These are phyloP conservation scores for Plumapathes pennacea DNA, from an alignment of 92 coral and sea anemone species.

Conservation along the genomic window DNA sequence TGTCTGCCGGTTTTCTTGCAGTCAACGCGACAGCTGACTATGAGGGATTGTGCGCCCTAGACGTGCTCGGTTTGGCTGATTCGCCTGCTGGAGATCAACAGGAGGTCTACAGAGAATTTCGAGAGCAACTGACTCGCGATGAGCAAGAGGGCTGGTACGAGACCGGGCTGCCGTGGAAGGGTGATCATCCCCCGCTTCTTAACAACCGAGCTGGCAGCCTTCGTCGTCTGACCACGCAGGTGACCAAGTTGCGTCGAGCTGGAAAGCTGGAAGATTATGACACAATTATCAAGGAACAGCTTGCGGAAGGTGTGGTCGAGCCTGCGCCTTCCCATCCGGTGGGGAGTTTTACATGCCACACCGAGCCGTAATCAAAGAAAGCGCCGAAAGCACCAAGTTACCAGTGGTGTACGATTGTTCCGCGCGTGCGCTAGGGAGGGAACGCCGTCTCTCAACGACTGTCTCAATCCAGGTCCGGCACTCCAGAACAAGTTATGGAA, in stretches of 20 bases:
- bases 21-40: constrained; percentile 3
- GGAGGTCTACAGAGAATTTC: constrained; percentile 25
- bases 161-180: constrained; percentile 19
- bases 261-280: constrained; percentile 37
- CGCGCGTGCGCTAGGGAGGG: constrained; percentile 23
- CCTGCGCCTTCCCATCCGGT: constrained; percentile 13
- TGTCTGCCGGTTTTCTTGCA: constrained; percentile 7
- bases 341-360: constrained; percentile 35
- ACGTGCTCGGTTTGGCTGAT: constrained; percentile 29
- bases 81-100: constrained; percentile 16
- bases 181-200: constrained; percentile 34
- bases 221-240: constrained; percentile 20
- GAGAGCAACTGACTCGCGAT: constrained; percentile 24
- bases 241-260: constrained; percentile 13
- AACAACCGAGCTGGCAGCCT: constrained; percentile 16
- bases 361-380: constrained; percentile 28
- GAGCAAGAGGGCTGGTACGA: constrained; percentile 39
- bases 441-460: constrained; percentile 34
- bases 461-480: constrained; percentile 27
- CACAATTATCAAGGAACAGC: constrained; percentile 22
- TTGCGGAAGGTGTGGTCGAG: constrained; percentile 37
- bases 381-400: constrained; percentile 7
- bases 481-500: constrained; percentile 21
- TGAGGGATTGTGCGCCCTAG: constrained; percentile 16
- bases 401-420: constrained; percentile 29